These are phyloP conservation scores for Dipodomys stephensi DNA, from an alignment of 2,113 vertebrate species.

Conservation along the genomic window DNA sequence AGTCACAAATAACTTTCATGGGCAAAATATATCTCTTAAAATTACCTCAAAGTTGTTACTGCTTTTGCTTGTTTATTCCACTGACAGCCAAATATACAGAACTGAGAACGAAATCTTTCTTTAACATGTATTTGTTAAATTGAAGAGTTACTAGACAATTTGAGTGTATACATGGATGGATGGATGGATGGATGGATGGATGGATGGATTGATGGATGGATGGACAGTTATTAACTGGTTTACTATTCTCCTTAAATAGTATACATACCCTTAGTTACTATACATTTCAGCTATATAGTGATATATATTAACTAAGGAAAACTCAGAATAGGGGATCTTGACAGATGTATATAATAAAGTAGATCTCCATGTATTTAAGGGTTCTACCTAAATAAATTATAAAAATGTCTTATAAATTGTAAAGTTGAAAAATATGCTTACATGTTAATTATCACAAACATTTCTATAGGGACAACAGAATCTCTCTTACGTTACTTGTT, in stretches of 20 bases:
- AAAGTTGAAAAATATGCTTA: neutral
- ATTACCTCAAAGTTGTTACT: neutral
- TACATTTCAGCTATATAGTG: neutral
- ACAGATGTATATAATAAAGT: neutral
- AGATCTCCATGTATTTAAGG: neutral
- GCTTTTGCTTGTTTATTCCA: neutral
- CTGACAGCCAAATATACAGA: neutral
- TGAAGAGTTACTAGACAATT: neutral
- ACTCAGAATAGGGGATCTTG: neutral
- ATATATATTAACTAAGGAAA: neutral
- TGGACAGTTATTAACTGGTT: neutral
- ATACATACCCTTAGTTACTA: neutral
- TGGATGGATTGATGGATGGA: neutral
- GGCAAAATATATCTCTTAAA: neutral
- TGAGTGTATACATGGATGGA: neutral
- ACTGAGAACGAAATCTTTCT: neutral
- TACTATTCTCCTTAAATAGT: neutral
- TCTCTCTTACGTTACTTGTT: neutral
- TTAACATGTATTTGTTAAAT: neutral
- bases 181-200: neutral
- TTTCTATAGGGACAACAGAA: neutral
- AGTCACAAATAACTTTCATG: neutral
- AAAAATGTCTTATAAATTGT: neutral
- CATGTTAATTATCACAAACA: neutral
- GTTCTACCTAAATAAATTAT: neutral